Base-by-base conservation (phyloP, 2,888 invertebrate genomes). In the Tetanocera ferruginea region DNA sequence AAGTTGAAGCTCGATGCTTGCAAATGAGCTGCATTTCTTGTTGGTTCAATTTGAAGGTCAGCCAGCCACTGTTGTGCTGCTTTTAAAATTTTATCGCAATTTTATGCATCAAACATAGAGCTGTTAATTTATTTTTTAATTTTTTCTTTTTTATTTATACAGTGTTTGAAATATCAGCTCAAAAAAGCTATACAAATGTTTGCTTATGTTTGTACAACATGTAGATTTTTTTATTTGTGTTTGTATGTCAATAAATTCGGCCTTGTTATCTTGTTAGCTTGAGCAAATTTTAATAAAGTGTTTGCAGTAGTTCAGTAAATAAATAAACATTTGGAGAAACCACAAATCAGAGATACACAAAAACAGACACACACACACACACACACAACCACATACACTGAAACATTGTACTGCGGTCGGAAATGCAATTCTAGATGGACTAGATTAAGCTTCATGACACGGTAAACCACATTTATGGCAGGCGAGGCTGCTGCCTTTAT, bases 221-320 rank as follows among this genome's bases (percentile, higher is more conserved):
- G 43, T 37, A 37, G 43, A 43, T 43, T 14, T 43, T 43, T 43
- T 43, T 43, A 57, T 69, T 23, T 28, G 67, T 69, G 14, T 67
- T 6, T 43, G 67, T 28, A 14, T 19, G 55, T 71, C 55, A 69
- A 69, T 69, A 69, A 19, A 37, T 69, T 25, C 23, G 69, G 69
- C 69, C 69, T 69, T 69, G 69, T 69, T 49, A 69, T 49, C 69
- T 69, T 69, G 69, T 69, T 69, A 69, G 43, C 69, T 69, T 19
- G 69, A 37, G 49, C 69, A 69, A 69, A 69, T 69, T 69, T 49
- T 23, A 69, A 69, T 49, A 49, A 23, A 69, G 23, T 51, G 69
- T 49, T 69, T 69, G 23, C 69, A 14, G 69, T 69, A 49, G 49
- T 69, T 69, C 0, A 25, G 69, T 49, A 49, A 43, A 69, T 69